phyloP scores from a whole-genome alignment of 2,113 vertebrate genomes.

The Gobio gobio region DNA sequence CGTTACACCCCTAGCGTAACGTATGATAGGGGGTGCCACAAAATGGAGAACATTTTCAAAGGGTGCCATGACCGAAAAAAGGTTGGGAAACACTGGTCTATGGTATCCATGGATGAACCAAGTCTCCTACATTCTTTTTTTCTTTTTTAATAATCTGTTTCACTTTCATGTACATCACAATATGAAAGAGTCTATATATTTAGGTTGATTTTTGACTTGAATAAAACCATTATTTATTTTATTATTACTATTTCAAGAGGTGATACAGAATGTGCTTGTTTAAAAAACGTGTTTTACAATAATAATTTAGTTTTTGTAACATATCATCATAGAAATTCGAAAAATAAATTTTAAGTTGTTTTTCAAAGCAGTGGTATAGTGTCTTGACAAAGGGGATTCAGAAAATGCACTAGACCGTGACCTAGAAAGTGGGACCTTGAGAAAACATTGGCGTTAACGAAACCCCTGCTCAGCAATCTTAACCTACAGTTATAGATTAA shows the following conservation, averaged over 20 bases:
- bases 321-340: constrained; percentile 6
- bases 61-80: too few relatives aligned
- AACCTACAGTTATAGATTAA: constrained; percentile 72
- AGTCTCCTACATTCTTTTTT: not conserved
- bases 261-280: not conserved
- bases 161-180: not conserved
- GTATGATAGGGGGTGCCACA: too few relatives aligned
- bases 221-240: not conserved
- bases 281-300: not conserved
- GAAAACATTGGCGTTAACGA: constrained; percentile 43
- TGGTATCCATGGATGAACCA: not conserved
- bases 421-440: constrained; percentile 29
- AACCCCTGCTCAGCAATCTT: constrained; percentile 55
- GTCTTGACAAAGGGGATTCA: not conserved
- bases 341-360: not conserved
- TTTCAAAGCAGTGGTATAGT: constrained; percentile 12
- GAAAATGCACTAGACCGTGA: not conserved
- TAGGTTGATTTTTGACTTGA: not conserved
- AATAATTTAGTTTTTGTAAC: not conserved
- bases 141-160: not conserved
- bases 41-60: too few relatives aligned
- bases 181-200: not conserved
- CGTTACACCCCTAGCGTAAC: too few relatives aligned
- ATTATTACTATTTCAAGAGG: not conserved
- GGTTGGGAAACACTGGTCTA: too few relatives aligned